phyloP scores from a whole-genome alignment of 2,797 vertebrate species.

The Pangasius djambal region DNA sequence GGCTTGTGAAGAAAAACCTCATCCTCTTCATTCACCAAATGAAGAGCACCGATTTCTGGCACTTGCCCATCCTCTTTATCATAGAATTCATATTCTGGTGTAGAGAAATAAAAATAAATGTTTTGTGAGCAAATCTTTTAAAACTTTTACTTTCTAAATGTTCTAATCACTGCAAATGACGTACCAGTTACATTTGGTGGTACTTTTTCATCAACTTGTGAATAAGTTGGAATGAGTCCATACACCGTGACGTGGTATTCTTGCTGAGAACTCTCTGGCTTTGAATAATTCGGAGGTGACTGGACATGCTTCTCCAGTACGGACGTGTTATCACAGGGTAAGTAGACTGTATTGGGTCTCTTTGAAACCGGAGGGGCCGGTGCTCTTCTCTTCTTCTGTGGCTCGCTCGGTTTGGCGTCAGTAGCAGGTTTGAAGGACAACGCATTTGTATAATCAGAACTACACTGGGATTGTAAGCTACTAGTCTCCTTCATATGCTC shows the following conservation, averaged over 20 bases:
- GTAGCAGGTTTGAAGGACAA: slow-evolving; percentile 59
- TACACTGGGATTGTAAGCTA: slow-evolving; percentile 50
- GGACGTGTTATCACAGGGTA: slow-evolving; percentile 54
- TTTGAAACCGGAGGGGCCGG: slow-evolving; percentile 82
- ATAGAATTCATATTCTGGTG: slow-evolving; percentile 41
- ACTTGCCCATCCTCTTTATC: slow-evolving; percentile 30
- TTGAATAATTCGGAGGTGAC: slow-evolving; percentile 30
- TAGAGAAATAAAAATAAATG: not conserved
- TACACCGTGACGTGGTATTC: slow-evolving; percentile 56
- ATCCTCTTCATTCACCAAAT: slow-evolving; percentile 70
- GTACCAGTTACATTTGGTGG: slow-evolving; percentile 71
- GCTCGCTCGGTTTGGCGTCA: slow-evolving; percentile 56
- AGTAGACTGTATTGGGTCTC: slow-evolving; percentile 78
- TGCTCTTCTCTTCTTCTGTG: slow-evolving; percentile 76
- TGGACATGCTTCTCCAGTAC: slow-evolving; percentile 12
- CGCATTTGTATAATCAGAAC: slow-evolving; percentile 15
- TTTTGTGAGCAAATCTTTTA: not conserved
- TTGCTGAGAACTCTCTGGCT: slow-evolving; percentile 40
- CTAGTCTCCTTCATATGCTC: slow-evolving; percentile 46
- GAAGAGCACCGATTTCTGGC: slow-evolving; percentile 50
- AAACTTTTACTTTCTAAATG: not conserved
- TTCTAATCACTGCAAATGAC: slow-evolving; percentile 56
- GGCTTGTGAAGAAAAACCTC: slow-evolving; percentile 75
- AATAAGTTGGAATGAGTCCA: slow-evolving; percentile 47
- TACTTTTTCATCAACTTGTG: slow-evolving; percentile 19